Base-by-base conservation (phyloP, 53 echinoderm and acorn worm genomes). In the Holothuria scabra region DNA sequence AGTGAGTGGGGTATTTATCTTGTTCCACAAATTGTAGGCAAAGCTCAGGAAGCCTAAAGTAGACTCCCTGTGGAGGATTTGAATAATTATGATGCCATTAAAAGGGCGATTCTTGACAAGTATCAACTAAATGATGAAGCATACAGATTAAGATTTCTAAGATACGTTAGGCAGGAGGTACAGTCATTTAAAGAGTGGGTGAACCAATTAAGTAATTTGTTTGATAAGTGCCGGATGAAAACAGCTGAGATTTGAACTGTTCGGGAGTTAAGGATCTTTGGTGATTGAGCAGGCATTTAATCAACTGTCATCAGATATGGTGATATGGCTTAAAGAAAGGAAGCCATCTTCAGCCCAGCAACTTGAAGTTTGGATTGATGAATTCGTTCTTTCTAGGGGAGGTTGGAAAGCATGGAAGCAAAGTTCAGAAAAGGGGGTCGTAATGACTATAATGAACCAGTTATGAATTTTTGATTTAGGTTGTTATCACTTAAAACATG, bases 101-200 rank as follows among this genome's bases (percentile, higher is more conserved):
- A 63, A 63, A 13, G 18, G 30, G 64, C 21, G 1, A 63, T 63
- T 1, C 64, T 14, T 14, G 26, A 63, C 21, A 63, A 63, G 11
- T 63, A 63, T 14, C 64, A 63, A 23, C 21, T 63, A 30, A 63
- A 63, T 63, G 64, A 13, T 1, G 64, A 63, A 63, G 64, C 30
- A 63, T 63, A 63, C 18, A 63, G 26, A 30, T 63, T 63, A 63
- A 63, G 18, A 20, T 63, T 63, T 60, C n/a, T 4, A 25, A 60
- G 60, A 5, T 60, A 25, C 30, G 1, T 13, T 10, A 63, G 30
- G 64, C 26, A 9, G 64, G 64, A 63, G 26, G 18, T 8, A 16
- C 26, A 63, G 30, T 28, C 64, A 63, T 63, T 8, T 63, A 63
- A 63, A 23, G 64, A 63, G n/a, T 63, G 64, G 64, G 64, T 63